Conservation (phyloP, 2,888 invertebrate genomes). For the Brenthis hecate region DNA sequence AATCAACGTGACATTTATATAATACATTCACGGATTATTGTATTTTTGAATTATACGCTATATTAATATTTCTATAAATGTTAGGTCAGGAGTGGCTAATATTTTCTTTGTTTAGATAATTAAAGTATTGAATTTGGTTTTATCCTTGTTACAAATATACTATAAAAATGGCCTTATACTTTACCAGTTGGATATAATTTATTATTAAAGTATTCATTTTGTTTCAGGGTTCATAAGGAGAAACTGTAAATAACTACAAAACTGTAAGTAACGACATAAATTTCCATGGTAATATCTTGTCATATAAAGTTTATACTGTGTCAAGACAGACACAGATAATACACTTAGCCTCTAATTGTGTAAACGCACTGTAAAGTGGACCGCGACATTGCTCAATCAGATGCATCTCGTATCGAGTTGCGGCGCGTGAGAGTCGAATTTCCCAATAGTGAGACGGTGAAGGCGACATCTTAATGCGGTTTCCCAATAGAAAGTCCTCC, state of each 20-base stretch:
- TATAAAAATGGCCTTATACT: constrained; percentile 15
- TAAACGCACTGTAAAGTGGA: constrained; percentile 63
- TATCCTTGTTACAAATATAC: too few relatives aligned
- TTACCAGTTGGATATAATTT: neutral
- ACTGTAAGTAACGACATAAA: constrained; percentile 59
- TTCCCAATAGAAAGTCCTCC: constrained; percentile 81
- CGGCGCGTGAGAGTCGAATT: constrained; percentile 72
- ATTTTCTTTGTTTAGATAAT: too few relatives aligned
- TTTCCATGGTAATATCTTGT: constrained; percentile 1
- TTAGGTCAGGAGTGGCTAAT: too few relatives aligned
- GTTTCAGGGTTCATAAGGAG: constrained; percentile 55
- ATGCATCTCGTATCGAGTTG: constrained; percentile 71
- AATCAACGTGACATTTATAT: constrained; percentile 76
- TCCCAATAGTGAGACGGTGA: constrained; percentile 66
- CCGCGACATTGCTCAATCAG: constrained; percentile 68
- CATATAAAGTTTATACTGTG: constrained; percentile 24
- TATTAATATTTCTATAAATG: neutral
- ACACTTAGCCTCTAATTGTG: constrained; percentile 54
- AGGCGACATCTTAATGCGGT: constrained; percentile 60
- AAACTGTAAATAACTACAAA: constrained; percentile 51
- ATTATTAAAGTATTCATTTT: constrained; percentile 34
- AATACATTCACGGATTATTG: constrained; percentile 46
- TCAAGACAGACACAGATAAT: constrained; percentile 31
- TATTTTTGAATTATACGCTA: neutral
- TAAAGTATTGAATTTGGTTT: too few relatives aligned